phyloP scores from a whole-genome alignment of 2,888 invertebrate species.

The Lithosia quadra region DNA sequence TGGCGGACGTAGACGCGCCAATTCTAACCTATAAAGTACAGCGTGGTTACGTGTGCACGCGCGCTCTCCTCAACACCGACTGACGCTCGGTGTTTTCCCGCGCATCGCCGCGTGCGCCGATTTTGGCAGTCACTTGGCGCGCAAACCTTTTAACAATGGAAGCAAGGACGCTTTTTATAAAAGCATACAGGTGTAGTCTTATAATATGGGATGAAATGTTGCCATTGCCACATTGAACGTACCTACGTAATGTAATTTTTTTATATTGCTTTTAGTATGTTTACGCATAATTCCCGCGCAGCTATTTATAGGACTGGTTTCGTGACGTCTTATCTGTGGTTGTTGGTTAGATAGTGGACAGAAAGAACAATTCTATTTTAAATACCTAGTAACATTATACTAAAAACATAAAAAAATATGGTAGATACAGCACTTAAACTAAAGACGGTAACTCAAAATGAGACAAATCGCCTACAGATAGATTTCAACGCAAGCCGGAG shows the following conservation, averaged over 20 bases:
- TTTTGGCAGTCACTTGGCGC: constrained; percentile 85
- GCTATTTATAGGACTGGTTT: constrained; percentile 53
- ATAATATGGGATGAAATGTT: constrained; percentile 69
- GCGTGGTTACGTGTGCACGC: constrained; percentile 73
- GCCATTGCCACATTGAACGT: constrained; percentile 13
- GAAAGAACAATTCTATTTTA: constrained; percentile 41
- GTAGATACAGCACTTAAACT: too few species aligned
- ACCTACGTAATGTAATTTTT: constrained; percentile 17
- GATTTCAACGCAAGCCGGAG: too few species aligned
- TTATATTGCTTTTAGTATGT: constrained; percentile 22
- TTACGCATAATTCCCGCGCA: constrained; percentile 35
- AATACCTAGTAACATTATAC: too few species aligned
- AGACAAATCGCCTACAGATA: too few species aligned
- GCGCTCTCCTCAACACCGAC: constrained; percentile 67
- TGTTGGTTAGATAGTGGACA: constrained; percentile 58
- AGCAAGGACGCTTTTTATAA: constrained; percentile 84
- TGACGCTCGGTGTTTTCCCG: constrained; percentile 78
- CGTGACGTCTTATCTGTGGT: constrained; percentile 60
- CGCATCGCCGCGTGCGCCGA: constrained; percentile 76
- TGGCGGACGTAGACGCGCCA: constrained; percentile 81
- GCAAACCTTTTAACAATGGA: constrained; percentile 81
- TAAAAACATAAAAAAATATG: background rate
- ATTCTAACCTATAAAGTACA: constrained; percentile 81
- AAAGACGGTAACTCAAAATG: too few species aligned
- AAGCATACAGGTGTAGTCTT: constrained; percentile 76